These are phyloP conservation scores for Micronycteris hirsuta DNA, from an alignment of 2,113 vertebrate genomes.

Conservation along the genomic window DNA sequence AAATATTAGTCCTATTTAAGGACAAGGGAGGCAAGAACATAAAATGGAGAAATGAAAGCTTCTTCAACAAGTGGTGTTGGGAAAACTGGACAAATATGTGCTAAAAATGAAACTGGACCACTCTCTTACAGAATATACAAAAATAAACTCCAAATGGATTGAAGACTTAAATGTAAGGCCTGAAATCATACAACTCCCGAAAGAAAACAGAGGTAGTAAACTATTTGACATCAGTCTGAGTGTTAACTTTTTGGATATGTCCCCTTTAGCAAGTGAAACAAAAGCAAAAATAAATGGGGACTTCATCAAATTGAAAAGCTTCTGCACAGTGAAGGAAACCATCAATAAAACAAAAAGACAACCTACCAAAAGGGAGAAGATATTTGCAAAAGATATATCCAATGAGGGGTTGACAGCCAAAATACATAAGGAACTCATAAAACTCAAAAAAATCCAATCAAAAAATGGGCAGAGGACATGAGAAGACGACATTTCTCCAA, in stretches of 20 bases:
- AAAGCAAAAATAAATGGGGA: background rate
- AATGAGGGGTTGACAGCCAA: background rate
- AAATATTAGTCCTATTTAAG: background rate
- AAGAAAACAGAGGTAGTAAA: background rate
- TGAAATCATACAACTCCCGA: background rate
- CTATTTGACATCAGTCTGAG: background rate
- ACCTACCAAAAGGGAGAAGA: background rate
- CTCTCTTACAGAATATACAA: background rate
- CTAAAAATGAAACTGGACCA: background rate
- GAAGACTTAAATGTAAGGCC: background rate
- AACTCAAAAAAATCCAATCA: background rate
- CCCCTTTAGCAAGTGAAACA: background rate
- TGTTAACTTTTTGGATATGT: background rate
- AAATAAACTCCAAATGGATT: background rate
- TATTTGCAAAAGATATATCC: background rate
- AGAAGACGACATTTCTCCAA: background rate
- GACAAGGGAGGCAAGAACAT: background rate
- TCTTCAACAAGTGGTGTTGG: background rate
- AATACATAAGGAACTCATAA: background rate
- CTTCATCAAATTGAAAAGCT: background rate
- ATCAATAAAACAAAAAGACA: background rate
- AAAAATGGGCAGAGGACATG: background rate
- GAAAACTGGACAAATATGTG: background rate
- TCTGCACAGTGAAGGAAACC: background rate
- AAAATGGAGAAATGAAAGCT: background rate